Evolutionary conservation across 2,113 vertebrate genomes (phyloP).

Genomic region (Eonycteris spelaea): DNA sequence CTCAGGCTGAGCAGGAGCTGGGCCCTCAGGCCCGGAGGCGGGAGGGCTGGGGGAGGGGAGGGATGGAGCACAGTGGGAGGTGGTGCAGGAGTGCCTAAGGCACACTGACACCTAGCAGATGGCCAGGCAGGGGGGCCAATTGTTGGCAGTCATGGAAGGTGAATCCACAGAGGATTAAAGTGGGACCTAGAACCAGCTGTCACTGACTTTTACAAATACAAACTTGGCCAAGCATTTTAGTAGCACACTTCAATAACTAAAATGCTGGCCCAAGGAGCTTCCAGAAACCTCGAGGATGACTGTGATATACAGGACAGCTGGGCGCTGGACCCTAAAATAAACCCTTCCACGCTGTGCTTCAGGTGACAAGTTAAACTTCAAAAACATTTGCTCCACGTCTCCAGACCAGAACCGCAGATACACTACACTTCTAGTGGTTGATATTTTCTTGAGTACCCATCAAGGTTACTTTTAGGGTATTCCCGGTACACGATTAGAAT

Average conservation of each 20-base stretch:
- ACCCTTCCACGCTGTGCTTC: not conserved
- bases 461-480: not conserved
- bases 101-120: not conserved
- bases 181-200: not conserved
- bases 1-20: not conserved
- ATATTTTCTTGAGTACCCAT: not conserved
- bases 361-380: not conserved
- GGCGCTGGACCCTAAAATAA: no score
- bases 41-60: no score
- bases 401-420: not conserved
- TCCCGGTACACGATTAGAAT: no score
- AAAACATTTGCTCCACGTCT: not conserved
- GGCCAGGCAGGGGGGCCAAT: no score
- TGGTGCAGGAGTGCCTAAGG: not conserved
- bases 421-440: rapidly evolving
- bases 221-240: no score
- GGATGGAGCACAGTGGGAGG: not conserved
- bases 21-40: no score
- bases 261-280: not conserved
- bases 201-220: not conserved
- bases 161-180: no score
- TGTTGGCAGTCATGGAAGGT: not conserved
- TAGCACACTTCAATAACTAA: not conserved
- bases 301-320: no score
- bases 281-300: not conserved